phyloP scores from a whole-genome alignment of 2,113 vertebrate genomes.

The Tamias sibiricus region DNA sequence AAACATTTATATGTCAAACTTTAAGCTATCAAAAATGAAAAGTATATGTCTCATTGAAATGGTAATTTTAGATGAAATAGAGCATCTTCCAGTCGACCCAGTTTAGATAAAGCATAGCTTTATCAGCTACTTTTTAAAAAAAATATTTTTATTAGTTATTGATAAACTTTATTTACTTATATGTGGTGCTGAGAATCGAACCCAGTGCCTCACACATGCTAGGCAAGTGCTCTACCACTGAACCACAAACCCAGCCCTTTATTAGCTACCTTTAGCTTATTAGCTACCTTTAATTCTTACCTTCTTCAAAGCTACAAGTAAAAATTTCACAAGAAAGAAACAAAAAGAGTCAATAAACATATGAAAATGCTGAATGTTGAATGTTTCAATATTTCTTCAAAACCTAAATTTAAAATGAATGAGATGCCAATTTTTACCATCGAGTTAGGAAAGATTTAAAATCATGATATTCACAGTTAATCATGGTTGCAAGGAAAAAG shows the following conservation, averaged over 20 bases:
- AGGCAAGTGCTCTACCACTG: too few species aligned
- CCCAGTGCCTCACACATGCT: too few species aligned
- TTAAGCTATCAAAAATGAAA: slow-evolving; percentile 64
- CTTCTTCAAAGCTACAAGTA: slow-evolving; percentile 52
- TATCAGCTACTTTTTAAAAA: neutral
- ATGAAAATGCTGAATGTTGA: neutral
- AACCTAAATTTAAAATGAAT: neutral
- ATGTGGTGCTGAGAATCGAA: too few species aligned
- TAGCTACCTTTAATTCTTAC: neutral
- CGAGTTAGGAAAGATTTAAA: slow-evolving; percentile 45
- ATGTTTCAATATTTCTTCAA: neutral
- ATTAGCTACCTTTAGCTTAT: too few species aligned
- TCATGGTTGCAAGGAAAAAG: slow-evolving; percentile 5
- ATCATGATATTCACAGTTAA: neutral
- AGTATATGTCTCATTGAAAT: neutral
- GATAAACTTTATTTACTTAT: too few species aligned
- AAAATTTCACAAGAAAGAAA: slow-evolving; percentile 32
- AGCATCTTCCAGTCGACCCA: neutral
- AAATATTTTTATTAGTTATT: too few species aligned
- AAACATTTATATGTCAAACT: slow-evolving; percentile 3
- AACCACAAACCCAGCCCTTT: too few species aligned
- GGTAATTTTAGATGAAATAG: slow-evolving; percentile 52
- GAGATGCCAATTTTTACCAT: neutral
- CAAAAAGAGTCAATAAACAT: neutral
- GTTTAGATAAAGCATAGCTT: slow-evolving; percentile 52